Evolutionary conservation across 2,797 vertebrate genomes (phyloP), one percentile per base, ranked within the genome.

Genomic region (Lepilemur ruficaudatus): DNA sequence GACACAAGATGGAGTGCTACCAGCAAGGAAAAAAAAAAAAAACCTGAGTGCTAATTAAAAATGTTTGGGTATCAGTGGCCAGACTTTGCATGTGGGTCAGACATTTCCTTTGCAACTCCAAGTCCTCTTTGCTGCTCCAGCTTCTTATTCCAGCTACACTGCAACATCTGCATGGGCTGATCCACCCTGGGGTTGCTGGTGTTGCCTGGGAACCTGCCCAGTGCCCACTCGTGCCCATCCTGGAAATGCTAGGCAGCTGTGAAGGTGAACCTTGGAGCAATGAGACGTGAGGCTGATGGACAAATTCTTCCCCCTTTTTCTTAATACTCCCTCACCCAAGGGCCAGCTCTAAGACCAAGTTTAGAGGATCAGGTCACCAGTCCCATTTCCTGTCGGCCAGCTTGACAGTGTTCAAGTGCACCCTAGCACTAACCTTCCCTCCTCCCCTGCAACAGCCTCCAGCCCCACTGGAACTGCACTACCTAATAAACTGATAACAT

Each of bases 381-480:
- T 18, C 48, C 46, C 38, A 10, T 5, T 18, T 41, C 13, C 59
- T 61, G 43, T 32, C 59, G 81, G 67, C n/a, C n/a, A 67, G 61
- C 52, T 3, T 23, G 30, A 69, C 11, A 32, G 46, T 2, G 17
- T 63, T 57, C 8, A 12, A 50, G 25, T 1, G 8, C 13, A 30
- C 2, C 43, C 4, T 15, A 30, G 28, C 9, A 41, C 1, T 43
- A n/a, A 11, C 13, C 10, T 32, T 38, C 23, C 0, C 1, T 17
- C n/a, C 18, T 15, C 28, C 1, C 22, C 65, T 8, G 10, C 38
- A 30, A 32, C 4, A 75, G 17, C 18, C 28, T 5, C 72, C 10
- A 23, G 12, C 22, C 10, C 50, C 93, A 41, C 48, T 18, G 14
- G 28, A 25, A 25, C 1, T 20, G 20, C 14, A 81, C 5, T 46